Base-by-base conservation (phyloP, 2,888 invertebrate genomes). In the Baronia brevicornis region DNA sequence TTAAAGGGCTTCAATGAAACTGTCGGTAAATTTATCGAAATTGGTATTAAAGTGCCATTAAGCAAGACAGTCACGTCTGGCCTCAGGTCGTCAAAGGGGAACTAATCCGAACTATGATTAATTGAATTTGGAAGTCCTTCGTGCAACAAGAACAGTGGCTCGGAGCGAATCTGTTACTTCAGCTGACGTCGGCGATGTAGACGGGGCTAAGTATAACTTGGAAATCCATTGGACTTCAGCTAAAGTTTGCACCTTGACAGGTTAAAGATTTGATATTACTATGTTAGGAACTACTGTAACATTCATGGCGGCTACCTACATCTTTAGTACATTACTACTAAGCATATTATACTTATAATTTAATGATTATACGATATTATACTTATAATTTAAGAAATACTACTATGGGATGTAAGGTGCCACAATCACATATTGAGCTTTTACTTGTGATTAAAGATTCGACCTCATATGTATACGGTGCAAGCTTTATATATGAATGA, bases 81-180 rank as follows among this genome's bases (percentile, higher is more conserved):
- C 55, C 54, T 46, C 55, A 58, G 60, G 57, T 66, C 67, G 69
- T 72, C 75, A 74, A 73, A 77, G 75, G 67, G 51, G 67, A 77
- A 77, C 74, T 77, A 77, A 77, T 75, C 67, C 64, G 40, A 77
- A 79, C 73, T 75, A 75, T 77, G 74, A 79, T 77, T 78, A 79
- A 78, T 79, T 77, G 65, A 78, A 79, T 79, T 77, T 67, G 62
- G 46, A 54, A 72, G 65, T 70, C 60, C 64, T 54, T 64, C 63
- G 67, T 55, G 64, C 71, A 66, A 61, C 61, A 52, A 60, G 54
- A 47, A 58, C 51, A 43, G 33, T 38, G 44, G 47, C 44, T 53
- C 48, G 40, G 37, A 44, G 44, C 47, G 54, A 75, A 74, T 75
- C 75, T 68, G 74, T 75, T 74, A 72, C 74, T 66, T 54, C 61